Percentiles rank a stretch among this genome's conserved stretches.
Evolutionary conservation across 2,113 vertebrate species (phyloP).

Genomic region (Phyllopteryx taeniolatus): DNA sequence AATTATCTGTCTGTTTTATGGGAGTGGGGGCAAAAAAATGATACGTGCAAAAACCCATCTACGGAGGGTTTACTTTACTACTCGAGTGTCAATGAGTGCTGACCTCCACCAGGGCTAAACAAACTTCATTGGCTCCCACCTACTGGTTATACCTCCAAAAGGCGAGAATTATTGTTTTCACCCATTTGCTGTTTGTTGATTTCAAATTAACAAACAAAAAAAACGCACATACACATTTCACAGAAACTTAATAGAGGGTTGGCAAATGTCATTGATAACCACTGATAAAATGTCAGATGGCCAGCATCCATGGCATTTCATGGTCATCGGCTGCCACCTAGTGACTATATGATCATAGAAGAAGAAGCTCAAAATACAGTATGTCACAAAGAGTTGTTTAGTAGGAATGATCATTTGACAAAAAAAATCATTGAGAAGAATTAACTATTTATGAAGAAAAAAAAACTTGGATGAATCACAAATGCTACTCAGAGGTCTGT

Average conservation of each 20-base stretch:
- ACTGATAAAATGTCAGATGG: no score
- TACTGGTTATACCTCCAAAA: background rate
- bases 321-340: no score
- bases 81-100: background rate
- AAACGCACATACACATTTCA: no score
- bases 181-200: background rate
- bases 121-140: background rate
- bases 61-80: background rate
- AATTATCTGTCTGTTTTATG: background rate
- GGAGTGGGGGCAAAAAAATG: background rate
- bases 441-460: no score
- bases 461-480: background rate
- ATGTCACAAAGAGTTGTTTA: no score
- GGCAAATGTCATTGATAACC: no score
- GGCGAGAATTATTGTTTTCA: no score
- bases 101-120: background rate
- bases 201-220: no score
- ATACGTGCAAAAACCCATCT: background rate
- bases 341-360: no score
- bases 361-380: no score
- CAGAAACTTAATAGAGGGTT: no score
- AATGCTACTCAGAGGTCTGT: background rate
- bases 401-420: background rate
- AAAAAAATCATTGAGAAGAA: background rate
- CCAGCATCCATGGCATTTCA: no score